Conservation (phyloP, 23 tunicate species). For the Trididemnum miniatum region DNA sequence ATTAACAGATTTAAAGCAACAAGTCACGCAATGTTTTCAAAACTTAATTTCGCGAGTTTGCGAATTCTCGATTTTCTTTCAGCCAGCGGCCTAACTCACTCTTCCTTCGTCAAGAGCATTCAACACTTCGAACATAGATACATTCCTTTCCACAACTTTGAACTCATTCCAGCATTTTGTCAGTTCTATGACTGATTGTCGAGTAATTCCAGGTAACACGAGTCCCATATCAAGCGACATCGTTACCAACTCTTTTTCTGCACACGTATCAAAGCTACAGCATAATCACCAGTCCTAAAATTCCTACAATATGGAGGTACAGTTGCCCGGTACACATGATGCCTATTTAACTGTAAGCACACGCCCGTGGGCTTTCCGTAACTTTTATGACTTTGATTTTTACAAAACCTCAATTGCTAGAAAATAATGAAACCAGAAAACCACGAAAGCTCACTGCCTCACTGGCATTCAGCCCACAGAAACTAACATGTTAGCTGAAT, state of each 20-base stretch:
- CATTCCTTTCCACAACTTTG: slow-evolving; percentile 23
- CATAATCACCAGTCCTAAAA: too few relatives aligned
- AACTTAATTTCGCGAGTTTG: not conserved
- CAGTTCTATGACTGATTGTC: slow-evolving; percentile 16
- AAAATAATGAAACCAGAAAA: not conserved
- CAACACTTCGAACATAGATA: slow-evolving; percentile 29
- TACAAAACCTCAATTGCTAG: too few relatives aligned
- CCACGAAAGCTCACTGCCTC: too few relatives aligned
- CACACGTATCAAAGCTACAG: not conserved
- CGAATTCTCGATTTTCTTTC: not conserved
- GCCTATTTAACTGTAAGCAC: too few relatives aligned
- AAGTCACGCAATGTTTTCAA: too few relatives aligned
- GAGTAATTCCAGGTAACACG: slow-evolving; percentile 44
- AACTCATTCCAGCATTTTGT: slow-evolving; percentile 29
- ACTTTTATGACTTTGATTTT: too few relatives aligned
- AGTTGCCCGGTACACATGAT: too few relatives aligned
- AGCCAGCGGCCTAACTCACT: too few relatives aligned
- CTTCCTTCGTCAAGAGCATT: slow-evolving; percentile 18
- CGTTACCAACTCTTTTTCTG: slow-evolving; percentile 40
- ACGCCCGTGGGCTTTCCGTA: too few relatives aligned
- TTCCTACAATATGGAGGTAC: not conserved
- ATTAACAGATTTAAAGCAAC: too few relatives aligned
- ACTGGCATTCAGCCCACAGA: too few relatives aligned
- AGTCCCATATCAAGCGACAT: slow-evolving; percentile 31
- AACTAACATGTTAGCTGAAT: too few relatives aligned